Evolutionary conservation across 2,888 invertebrate species (phyloP).

Genomic region (Chaitophorus viminalis): DNA sequence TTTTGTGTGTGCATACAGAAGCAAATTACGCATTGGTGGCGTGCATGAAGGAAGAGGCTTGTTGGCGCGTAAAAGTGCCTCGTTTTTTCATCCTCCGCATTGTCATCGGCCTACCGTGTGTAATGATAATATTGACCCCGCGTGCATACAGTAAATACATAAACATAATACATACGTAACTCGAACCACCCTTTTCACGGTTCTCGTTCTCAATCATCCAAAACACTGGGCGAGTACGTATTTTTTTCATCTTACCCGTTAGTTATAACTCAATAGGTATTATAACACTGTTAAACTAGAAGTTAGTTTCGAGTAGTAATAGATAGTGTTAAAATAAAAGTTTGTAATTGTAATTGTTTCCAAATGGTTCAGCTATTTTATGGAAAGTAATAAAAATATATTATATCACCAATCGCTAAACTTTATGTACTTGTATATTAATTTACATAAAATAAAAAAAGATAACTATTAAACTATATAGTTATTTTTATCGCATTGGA

Average conservation of each 20-base stretch:
- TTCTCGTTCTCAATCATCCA: neutral
- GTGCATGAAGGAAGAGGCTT: neutral
- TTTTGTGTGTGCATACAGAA: slow-evolving; percentile 41
- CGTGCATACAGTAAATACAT: neutral
- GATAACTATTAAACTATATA: too few relatives aligned
- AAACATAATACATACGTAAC: neutral
- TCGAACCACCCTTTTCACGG: neutral
- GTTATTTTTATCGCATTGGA: too few relatives aligned
- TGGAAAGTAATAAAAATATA: too few relatives aligned
- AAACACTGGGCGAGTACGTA: neutral
- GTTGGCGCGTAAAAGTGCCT: slow-evolving; percentile 19
- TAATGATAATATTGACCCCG: neutral
- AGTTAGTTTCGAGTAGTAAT: too few relatives aligned
- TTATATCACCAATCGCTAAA: too few relatives aligned
- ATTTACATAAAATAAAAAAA: too few relatives aligned
- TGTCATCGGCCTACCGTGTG: neutral
- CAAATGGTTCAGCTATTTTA: too few relatives aligned
- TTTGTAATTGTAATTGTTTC: too few relatives aligned
- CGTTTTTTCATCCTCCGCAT: neutral
- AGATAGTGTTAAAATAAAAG: too few relatives aligned
- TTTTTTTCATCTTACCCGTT: neutral
- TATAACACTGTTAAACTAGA: neutral
- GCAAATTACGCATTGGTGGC: slow-evolving; percentile 1
- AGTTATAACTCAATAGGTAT: neutral
- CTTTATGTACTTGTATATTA: too few relatives aligned